phyloP scores from a whole-genome alignment of 2,888 invertebrate genomes.

The Ormyrus nitidulus region DNA sequence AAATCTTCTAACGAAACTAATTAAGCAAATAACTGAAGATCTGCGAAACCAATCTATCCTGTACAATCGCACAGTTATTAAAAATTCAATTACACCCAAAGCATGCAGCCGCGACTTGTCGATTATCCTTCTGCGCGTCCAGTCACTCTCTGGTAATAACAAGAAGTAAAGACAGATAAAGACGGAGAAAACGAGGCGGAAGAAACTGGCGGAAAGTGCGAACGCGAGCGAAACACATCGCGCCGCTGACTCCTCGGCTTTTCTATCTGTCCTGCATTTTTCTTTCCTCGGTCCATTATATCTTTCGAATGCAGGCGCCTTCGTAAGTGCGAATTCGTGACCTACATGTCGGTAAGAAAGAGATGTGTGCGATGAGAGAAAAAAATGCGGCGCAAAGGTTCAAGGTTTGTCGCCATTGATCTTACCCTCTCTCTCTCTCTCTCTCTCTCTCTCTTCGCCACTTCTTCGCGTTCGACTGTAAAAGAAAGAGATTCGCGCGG shows the following conservation, averaged over 20 bases:
- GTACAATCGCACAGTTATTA: no score
- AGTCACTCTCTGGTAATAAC: no score
- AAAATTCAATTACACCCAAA: no score
- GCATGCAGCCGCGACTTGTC: no score
- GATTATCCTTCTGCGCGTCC: no score
- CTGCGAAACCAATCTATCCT: no score
- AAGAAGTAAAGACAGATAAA: no score
- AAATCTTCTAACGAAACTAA: no score
- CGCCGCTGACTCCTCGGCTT: background rate
- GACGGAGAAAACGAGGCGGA: no score
- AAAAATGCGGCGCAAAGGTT: conserved; percentile 46
- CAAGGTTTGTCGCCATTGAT: conserved; percentile 43
- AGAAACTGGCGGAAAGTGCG: no score
- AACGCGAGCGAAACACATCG: no score
- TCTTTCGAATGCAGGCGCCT: conserved; percentile 21
- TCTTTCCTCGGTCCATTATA: conserved; percentile 9
- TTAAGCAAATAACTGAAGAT: no score
- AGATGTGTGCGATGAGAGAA: background rate
- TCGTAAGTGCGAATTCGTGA: conserved; percentile 33
- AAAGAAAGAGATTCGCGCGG: conserved; percentile 3
- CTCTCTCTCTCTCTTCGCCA: background rate
- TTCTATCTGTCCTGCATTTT: background rate
- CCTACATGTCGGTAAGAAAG: conserved; percentile 28
- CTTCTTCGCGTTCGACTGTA: conserved; percentile 1
- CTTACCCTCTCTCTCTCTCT: background rate